A percentile compares a stretch with the other conserved stretches of the same genome.
Conservation (phyloP, 23 tunicate genomes). For the Clavelina lepadiformis region DNA sequence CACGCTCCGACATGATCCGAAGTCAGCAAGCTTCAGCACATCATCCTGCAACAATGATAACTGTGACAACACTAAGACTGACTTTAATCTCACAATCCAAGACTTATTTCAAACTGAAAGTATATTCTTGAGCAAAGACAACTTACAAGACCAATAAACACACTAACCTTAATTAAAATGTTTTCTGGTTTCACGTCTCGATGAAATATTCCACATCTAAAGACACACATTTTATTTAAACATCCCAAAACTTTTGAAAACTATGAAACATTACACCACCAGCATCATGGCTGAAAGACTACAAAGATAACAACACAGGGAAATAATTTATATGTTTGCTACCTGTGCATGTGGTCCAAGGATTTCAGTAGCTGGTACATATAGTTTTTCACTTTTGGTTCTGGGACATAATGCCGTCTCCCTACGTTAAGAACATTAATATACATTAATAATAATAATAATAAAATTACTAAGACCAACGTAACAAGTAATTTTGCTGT, state of each 20-base stretch:
- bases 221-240: background rate
- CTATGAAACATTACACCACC: too few species aligned
- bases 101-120: too few species aligned
- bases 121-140: too few species aligned
- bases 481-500: too few species aligned
- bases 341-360: slow-evolving; percentile 99
- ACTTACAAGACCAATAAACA: background rate
- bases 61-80: slow-evolving; percentile 2
- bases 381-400: slow-evolving; percentile 87
- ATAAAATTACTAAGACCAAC: too few species aligned
- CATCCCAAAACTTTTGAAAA: too few species aligned
- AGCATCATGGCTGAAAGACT: too few species aligned
- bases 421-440: too few species aligned
- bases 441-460: background rate
- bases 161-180: slow-evolving; percentile 65
- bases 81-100: too few species aligned
- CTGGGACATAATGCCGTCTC: slow-evolving; percentile 90
- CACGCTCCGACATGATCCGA: slow-evolving; percentile 93
- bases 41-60: slow-evolving; percentile 68
- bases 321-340: background rate
- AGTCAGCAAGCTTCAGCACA: slow-evolving; percentile 86
- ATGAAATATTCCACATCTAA: slow-evolving; percentile 94
- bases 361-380: slow-evolving; percentile 90
- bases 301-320: too few species aligned
- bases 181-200: slow-evolving; percentile 98